A percentile compares a stretch with the other conserved stretches of the same genome.
Conservation (phyloP, 2,113 vertebrate genomes). For the Psophia crepitans region DNA sequence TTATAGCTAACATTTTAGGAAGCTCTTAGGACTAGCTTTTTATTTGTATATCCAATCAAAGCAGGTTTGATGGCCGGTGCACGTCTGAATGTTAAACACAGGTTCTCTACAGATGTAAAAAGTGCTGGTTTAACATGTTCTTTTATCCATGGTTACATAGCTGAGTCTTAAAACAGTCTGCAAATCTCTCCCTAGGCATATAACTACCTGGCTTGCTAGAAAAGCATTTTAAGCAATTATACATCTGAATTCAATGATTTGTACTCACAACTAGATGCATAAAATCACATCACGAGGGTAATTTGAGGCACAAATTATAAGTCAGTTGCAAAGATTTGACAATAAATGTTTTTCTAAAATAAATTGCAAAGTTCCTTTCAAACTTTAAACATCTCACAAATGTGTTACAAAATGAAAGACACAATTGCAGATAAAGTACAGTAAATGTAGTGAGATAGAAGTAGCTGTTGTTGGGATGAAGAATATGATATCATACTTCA, state of each 20-base stretch:
- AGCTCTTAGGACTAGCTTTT: neutral
- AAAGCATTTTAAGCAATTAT: neutral
- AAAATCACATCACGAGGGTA: neutral
- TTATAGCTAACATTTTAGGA: neutral
- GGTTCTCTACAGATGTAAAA: neutral
- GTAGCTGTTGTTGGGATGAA: neutral
- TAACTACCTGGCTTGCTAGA: neutral
- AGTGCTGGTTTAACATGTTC: neutral
- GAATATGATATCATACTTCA: neutral
- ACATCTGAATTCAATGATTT: neutral
- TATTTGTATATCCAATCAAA: neutral
- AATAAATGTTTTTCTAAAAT: neutral
- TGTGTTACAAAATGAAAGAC: neutral
- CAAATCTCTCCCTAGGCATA: neutral
- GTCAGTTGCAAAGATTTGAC: neutral
- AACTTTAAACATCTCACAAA: neutral
- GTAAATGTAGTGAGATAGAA: neutral
- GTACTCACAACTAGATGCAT: neutral
- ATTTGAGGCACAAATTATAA: neutral
- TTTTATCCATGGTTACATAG: neutral
- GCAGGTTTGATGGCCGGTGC: neutral
- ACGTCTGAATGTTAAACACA: neutral
- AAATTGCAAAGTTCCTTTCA: neutral
- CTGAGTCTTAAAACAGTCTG: neutral
- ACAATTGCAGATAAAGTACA: neutral